Evolutionary conservation across 1,140 invertebrate species (phyloP).

Genomic region (Megalonaias nervosa): DNA sequence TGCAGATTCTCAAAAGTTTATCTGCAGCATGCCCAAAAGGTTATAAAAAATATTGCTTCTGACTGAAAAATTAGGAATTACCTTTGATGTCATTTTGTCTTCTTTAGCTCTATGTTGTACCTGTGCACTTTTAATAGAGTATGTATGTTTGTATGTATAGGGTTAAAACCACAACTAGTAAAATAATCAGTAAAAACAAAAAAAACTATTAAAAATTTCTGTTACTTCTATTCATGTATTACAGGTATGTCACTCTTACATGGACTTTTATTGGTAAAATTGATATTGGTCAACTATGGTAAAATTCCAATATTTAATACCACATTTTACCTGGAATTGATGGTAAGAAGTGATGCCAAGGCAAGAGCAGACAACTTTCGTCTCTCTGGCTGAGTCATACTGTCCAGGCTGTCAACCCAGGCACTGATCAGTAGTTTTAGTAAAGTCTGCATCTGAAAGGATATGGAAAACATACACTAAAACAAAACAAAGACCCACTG

Average conservation of each 20-base stretch:
- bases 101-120: too few relatives aligned
- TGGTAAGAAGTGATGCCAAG: constrained; percentile 80
- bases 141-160: background rate
- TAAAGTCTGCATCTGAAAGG: constrained; percentile 74
- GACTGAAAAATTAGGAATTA: too few relatives aligned
- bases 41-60: too few relatives aligned
- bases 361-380: constrained; percentile 88
- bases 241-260: background rate
- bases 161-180: background rate
- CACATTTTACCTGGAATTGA: constrained; percentile 64
- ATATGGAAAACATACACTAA: constrained; percentile 72
- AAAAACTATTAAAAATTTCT: background rate
- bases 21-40: too few relatives aligned
- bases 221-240: background rate
- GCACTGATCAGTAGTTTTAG: constrained; percentile 81
- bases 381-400: constrained; percentile 83
- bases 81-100: too few relatives aligned
- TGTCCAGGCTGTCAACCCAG: constrained; percentile 86
- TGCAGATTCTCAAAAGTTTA: too few relatives aligned
- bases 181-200: background rate
- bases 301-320: constrained; percentile 1
- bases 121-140: too few relatives aligned
- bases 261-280: background rate
- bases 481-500: constrained; percentile 20
- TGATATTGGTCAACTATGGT: background rate